Base-by-base conservation (phyloP, 2,113 vertebrate species). In the Tachysurus fulvidraco region DNA sequence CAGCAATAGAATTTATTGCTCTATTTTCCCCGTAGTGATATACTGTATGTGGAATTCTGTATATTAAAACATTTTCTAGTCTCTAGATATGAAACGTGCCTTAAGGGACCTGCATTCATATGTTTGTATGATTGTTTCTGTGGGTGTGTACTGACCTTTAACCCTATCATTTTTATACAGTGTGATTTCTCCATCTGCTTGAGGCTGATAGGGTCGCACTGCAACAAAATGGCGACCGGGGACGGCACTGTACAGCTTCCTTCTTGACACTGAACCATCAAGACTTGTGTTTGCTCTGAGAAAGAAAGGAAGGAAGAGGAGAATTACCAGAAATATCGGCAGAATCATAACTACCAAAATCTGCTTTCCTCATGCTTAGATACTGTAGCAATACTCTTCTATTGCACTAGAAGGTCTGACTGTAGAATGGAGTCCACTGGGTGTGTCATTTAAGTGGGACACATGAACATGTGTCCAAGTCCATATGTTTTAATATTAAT, bases 171-270 rank as follows among this genome's bases (percentile, higher is more conserved):
- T 95, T 46, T 98, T 98, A 93, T 97, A 96, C 11, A 99, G 96
- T 88, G 96, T 95, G 90, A 99, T 96, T 92, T 99, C 98, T 44
- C 97, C 98, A 65, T 98, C 96, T 2, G 95, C 96, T 93, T 97
- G 98, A 89, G 96, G 95, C 5, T 96, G 96, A 94, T 99, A 97
- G 36, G 97, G 93, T 91, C 96, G 97, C 44, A 97, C 91, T 0
- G 95, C 97, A 5, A 99, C 94, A 62, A 99, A 99, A 69, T 97
- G 96, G 86, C 98, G 95, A 44, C 98, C 97, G 0, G 98, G 98
- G 23, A 99, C 96, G 0, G 98, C 98, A 0, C 97, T 99, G 94
- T 99, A 99, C 62, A 99, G 96, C 92, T 99, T 99, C 93, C 97
- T 95, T 85, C 96, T 95, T 87, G 95, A 91, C 88, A 95, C 96